Evolutionary conservation across 2,888 invertebrate genomes (phyloP), one percentile per base, ranked within the genome.

Genomic region (Cosmia trapezina): DNA sequence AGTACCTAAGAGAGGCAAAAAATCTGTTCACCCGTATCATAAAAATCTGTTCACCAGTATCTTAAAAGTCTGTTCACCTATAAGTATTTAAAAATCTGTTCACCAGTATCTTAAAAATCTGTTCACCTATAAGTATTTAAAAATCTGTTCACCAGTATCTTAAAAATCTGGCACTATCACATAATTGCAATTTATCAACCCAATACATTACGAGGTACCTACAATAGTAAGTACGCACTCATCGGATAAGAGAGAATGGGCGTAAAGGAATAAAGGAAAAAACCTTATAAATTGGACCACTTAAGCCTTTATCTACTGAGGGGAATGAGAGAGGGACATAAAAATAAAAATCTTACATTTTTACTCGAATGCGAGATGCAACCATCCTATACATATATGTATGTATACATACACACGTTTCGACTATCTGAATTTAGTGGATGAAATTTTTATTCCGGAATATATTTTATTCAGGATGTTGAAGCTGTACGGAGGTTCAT

Each of bases 221-320:
- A 62, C 43, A 51, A 51, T 73, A 41, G 22, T 66, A 59, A 47
- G 66, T 43, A 54, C 37, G 22, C 60, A 65, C 64, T 70, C 61
- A 79, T 66, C 28, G 61, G 61, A 57, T 76, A 76, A 63, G 19
- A 22, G 51, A 41, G 22, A 56, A 53, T 33, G 51, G 43, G 11
- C 49, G 51, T 56, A 63, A 62, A 59, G 49, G 19, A 81, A 76
- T 67, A 45, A 33, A 62, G 14, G 3, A 56, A 53, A 67, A 68
- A 77, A 71, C 62, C 71, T 69, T 69, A 77, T 71, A 80, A 80
- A 80, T 80, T 65, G 71, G 28, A 43, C 61, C 81, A 76, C 81
- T 77, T 77, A 76, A 68, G 64, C 37, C 45, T 81, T 71, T 81
- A 77, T 81, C 71, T 64, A n/a, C 76, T 43, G 49, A 62, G 61